phyloP scores from a whole-genome alignment of 2,113 vertebrate species.

The Galeopterus variegatus region DNA sequence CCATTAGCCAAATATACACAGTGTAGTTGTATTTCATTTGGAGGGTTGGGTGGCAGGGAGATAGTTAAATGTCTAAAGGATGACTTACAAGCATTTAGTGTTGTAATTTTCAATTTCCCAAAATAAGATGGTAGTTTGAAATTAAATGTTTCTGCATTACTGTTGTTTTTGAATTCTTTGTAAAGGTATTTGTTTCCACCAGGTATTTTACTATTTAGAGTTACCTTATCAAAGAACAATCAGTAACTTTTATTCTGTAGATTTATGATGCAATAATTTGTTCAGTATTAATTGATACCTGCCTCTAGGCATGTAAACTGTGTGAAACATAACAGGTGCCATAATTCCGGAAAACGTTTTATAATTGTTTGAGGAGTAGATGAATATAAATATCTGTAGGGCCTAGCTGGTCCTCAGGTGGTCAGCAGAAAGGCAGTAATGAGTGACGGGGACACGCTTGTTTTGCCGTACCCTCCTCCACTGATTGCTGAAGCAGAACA shows the following conservation, averaged over 20 bases:
- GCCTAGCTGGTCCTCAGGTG: constrained; percentile 87
- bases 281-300: constrained; percentile 88
- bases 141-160: not conserved
- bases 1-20: not conserved
- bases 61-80: constrained; percentile 33
- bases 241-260: constrained; percentile 77
- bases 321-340: constrained; percentile 87
- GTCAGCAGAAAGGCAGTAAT: constrained; percentile 86
- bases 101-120: constrained; percentile 43
- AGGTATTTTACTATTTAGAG: constrained; percentile 61
- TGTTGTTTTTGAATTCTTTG: constrained; percentile 53
- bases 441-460: constrained; percentile 83
- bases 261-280: constrained; percentile 83
- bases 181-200: constrained; percentile 58
- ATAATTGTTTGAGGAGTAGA: constrained; percentile 89
- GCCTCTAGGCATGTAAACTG: constrained; percentile 82
- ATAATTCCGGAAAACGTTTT: constrained; percentile 88
- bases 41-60: not conserved
- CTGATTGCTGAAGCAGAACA: constrained; percentile 85
- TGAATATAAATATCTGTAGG: constrained; percentile 89
- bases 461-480: constrained; percentile 84
- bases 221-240: constrained; percentile 79
- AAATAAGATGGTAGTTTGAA: constrained; percentile 66
- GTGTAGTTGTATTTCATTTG: constrained; percentile 62
- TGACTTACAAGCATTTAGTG: constrained; percentile 6